These are phyloP conservation scores for Molossus molossus DNA, from an alignment of 2,797 vertebrate species.

Conservation along the genomic window DNA sequence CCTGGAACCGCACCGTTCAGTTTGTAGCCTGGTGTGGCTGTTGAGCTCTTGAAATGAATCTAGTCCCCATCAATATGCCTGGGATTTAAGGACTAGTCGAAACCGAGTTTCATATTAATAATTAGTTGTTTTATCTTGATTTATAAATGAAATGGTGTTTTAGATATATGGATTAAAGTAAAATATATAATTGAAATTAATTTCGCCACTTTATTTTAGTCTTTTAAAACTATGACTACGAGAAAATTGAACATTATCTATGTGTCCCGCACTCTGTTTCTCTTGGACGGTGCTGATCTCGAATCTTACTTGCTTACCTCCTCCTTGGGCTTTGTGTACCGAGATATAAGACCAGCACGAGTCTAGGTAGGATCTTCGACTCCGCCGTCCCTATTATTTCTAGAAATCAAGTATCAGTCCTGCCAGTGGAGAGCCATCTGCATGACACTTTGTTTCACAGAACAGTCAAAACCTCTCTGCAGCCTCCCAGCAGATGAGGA, in stretches of 20 bases:
- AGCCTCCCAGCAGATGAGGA: conserved; percentile 15
- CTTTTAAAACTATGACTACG: not conserved
- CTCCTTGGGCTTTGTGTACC: not conserved
- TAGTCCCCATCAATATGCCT: not conserved
- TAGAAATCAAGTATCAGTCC: not conserved
- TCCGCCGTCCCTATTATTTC: not conserved
- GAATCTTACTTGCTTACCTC: not conserved
- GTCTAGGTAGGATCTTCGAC: not conserved
- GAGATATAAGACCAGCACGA: conserved; percentile 1
- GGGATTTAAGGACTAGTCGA: not conserved
- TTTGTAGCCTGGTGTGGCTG: not conserved
- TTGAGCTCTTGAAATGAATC: not conserved
- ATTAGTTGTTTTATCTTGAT: not conserved
- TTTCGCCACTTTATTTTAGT: conserved; percentile 26
- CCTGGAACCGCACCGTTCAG: not conserved
- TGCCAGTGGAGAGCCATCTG: not conserved
- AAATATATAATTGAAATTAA: conserved; percentile 24
- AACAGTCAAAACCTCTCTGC: conserved; percentile 15
- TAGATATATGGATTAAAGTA: not conserved
- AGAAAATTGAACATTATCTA: not conserved
- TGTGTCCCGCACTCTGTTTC: not conserved
- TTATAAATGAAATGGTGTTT: not conserved
- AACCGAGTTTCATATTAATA: not conserved
- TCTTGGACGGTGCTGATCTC: not conserved
- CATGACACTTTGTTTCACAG: conserved; percentile 50